Conservation (phyloP, 2,888 invertebrate genomes). For the Harpagoxenus sublaevis region DNA sequence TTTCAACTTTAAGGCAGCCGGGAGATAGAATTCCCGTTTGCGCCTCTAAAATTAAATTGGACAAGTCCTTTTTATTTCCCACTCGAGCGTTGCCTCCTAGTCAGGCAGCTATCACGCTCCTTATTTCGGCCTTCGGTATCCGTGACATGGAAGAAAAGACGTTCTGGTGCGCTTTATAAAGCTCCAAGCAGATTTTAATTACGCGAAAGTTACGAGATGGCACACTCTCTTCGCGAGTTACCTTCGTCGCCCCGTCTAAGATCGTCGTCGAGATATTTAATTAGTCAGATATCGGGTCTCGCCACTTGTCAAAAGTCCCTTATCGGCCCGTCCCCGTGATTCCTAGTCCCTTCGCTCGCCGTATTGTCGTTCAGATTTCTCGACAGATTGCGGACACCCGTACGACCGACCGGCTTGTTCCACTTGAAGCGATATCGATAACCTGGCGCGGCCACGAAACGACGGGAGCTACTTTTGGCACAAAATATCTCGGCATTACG, state of each 20-base stretch:
- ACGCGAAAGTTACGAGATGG: conserved; percentile 25
- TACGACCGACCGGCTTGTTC: conserved; percentile 15
- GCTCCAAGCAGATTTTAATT: conserved; percentile 34
- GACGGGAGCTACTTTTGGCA: conserved; percentile 2
- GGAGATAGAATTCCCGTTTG: conserved; percentile 15
- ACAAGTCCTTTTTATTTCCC: conserved; percentile 22
- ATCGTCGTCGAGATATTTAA: conserved; percentile 34
- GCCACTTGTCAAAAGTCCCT: conserved; percentile 48
- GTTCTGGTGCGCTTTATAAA: not conserved
- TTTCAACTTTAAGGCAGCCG: conserved; percentile 6
- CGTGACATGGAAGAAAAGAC: not conserved
- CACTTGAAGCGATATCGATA: conserved; percentile 29
- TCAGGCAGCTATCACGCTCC: conserved; percentile 4
- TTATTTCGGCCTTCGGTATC: conserved; percentile 23
- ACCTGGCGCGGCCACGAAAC: not conserved
- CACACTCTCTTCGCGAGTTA: not conserved
- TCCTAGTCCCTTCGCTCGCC: conserved; percentile 34
- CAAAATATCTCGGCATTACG: not conserved
- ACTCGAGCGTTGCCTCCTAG: not conserved
- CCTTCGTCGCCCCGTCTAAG: conserved; percentile 10
- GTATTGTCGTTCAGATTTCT: conserved; percentile 40
- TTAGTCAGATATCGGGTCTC: conserved; percentile 43
- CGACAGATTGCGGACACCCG: conserved; percentile 61
- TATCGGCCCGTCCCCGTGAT: conserved; percentile 53
- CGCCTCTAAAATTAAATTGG: conserved; percentile 36